Percentiles rank a stretch among this genome's conserved stretches.
phyloP scores from a whole-genome alignment of 2,797 vertebrate species.

The Balearica regulorum region DNA sequence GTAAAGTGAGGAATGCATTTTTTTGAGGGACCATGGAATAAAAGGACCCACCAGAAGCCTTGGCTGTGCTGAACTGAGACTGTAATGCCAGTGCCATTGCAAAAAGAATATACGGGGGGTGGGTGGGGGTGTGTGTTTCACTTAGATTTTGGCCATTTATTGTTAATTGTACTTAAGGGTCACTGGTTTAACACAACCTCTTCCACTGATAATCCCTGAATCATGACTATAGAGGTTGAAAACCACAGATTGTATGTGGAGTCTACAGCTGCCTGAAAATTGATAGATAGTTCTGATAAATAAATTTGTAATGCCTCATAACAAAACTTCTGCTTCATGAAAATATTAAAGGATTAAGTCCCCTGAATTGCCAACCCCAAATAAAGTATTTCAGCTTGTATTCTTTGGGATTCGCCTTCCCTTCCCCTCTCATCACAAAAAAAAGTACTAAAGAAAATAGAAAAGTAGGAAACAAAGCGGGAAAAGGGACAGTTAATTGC shows the following conservation, averaged over 20 bases:
- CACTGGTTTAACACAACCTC: background rate
- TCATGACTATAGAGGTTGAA: background rate
- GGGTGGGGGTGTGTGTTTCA: accelerated
- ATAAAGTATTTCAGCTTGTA: background rate
- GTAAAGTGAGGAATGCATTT: slow-evolving; percentile 52
- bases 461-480: background rate
- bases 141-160: background rate
- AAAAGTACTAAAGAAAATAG: background rate
- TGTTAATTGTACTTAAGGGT: background rate
- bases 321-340: background rate
- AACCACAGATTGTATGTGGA: background rate
- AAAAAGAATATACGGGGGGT: accelerated
- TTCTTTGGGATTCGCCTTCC: background rate
- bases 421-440: background rate
- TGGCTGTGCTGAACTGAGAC: background rate
- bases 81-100: background rate
- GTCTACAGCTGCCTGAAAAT: background rate
- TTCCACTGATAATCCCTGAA: background rate
- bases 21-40: slow-evolving; percentile 3
- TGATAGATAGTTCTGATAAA: background rate
- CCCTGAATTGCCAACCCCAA: background rate
- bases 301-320: background rate
- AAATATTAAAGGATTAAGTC: background rate
- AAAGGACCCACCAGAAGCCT: slow-evolving; percentile 1
- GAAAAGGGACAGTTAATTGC: background rate